These are phyloP conservation scores for Myopa testacea DNA, from an alignment of 2,888 invertebrate species.

Conservation along the genomic window DNA sequence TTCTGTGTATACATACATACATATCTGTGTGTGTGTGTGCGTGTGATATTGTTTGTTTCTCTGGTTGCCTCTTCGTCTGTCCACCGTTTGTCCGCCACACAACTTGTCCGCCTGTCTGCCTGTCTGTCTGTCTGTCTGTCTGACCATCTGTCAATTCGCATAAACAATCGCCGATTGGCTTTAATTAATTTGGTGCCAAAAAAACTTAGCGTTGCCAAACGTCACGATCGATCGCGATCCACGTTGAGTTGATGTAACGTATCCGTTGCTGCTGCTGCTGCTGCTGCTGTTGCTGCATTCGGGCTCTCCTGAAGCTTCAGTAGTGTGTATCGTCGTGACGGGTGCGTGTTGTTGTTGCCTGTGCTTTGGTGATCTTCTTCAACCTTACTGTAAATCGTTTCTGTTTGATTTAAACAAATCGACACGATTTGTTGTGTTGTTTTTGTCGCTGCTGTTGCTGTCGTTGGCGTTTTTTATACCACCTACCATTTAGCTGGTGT, in stretches of 20 bases:
- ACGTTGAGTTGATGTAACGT: conserved; percentile 20
- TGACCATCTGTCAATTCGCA: conserved; percentile 39
- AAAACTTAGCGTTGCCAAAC: conserved; percentile 10
- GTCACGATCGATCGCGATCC: conserved; percentile 29
- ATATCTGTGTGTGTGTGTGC: too few relatives aligned
- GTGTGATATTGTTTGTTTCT: too few relatives aligned
- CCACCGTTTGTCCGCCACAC: not conserved
- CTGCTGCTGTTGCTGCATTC: conserved; percentile 12
- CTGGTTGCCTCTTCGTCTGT: not conserved
- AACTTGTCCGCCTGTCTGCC: not conserved
- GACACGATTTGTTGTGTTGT: conserved; percentile 38
- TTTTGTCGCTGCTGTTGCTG: conserved; percentile 28
- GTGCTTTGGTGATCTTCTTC: conserved; percentile 43
- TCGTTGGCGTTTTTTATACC: conserved; percentile 37
- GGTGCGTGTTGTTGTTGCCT: conserved; percentile 36
- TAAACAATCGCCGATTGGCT: conserved; percentile 49
- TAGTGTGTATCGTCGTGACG: conserved; percentile 19
- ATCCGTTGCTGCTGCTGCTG: not conserved
- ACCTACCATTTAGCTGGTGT: conserved; percentile 51
- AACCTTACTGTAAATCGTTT: conserved; percentile 45
- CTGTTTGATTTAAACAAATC: conserved; percentile 36
- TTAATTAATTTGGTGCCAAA: conserved; percentile 52
- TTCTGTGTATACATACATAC: too few relatives aligned
- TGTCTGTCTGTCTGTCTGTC: conserved; percentile 16
- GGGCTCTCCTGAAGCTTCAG: not conserved